Percentiles rank a stretch among this genome's conserved stretches.
phyloP scores from a whole-genome alignment of 2,888 invertebrate species.

The Clepsis dumicolana region DNA sequence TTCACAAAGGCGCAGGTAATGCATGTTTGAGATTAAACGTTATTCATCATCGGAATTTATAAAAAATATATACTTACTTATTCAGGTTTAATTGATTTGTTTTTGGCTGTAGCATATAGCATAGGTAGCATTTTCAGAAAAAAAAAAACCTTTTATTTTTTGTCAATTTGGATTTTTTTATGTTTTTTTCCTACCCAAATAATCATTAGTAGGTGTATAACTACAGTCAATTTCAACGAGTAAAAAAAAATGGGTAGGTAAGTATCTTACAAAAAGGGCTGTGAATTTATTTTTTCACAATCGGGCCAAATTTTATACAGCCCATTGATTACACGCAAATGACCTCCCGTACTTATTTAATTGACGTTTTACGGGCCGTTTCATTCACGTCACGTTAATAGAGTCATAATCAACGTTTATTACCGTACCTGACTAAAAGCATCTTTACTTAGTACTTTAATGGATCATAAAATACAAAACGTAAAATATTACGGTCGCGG shows the following conservation, averaged over 20 bases:
- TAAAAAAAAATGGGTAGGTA: too few relatives aligned
- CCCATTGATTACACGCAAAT: not conserved
- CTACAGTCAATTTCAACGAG: too few relatives aligned
- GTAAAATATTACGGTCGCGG: conserved; percentile 24
- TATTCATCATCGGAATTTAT: too few relatives aligned
- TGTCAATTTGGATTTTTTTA: too few relatives aligned
- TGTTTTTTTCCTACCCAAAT: too few relatives aligned
- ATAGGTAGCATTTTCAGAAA: too few relatives aligned
- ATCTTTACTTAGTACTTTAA: conserved; percentile 38
- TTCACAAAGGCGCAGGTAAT: not conserved
- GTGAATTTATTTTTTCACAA: too few relatives aligned
- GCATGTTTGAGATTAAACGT: not conserved
- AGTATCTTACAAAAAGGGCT: too few relatives aligned
- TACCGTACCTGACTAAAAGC: conserved; percentile 27
- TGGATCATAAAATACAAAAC: conserved; percentile 35
- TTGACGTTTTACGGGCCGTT: conserved; percentile 15
- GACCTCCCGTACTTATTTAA: conserved; percentile 7
- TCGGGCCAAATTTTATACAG: not conserved
- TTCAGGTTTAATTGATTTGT: too few relatives aligned
- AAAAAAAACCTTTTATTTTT: too few relatives aligned
- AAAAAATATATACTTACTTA: not conserved
- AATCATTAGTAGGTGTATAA: too few relatives aligned
- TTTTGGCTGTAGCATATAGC: too few relatives aligned
- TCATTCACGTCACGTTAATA: conserved; percentile 23
- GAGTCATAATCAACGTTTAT: conserved; percentile 33